phyloP scores from a whole-genome alignment of 64 coral and sea anemone genomes.

The Anthopleura sola region DNA sequence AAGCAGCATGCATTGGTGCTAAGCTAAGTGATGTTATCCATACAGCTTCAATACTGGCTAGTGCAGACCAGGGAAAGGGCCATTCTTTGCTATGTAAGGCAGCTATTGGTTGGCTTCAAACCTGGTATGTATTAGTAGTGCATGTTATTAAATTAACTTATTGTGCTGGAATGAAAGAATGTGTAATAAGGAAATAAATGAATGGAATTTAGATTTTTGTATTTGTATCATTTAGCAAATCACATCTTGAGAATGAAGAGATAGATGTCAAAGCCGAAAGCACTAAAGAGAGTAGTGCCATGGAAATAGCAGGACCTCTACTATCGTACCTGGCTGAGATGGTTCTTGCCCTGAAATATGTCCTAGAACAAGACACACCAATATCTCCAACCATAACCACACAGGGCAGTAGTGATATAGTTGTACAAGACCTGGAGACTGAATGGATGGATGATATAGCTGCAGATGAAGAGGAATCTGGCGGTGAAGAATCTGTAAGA shows the following conservation, averaged over 20 bases:
- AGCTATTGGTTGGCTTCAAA: slow-evolving; percentile 79
- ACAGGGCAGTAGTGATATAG: slow-evolving; percentile 52
- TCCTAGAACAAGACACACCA: slow-evolving; percentile 70
- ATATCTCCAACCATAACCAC: slow-evolving; percentile 37
- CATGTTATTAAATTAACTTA: not conserved
- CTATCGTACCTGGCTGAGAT: slow-evolving; percentile 82
- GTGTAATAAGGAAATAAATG: not conserved
- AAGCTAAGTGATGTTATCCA: slow-evolving; percentile 89
- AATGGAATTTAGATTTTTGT: not conserved
- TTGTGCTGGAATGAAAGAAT: too few species aligned
- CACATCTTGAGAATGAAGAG: slow-evolving; percentile 1
- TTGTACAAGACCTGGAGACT: slow-evolving; percentile 85
- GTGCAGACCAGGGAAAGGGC: slow-evolving; percentile 77
- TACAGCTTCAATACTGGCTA: slow-evolving; percentile 72
- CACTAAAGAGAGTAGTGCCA: slow-evolving; percentile 74
- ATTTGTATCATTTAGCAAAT: slow-evolving; percentile 46
- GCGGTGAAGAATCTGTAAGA: slow-evolving; percentile 93
- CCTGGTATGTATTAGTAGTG: slow-evolving; percentile 65
- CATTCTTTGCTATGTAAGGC: slow-evolving; percentile 72
- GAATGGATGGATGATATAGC: slow-evolving; percentile 95
- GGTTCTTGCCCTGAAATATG: slow-evolving; percentile 76
- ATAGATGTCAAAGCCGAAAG: slow-evolving; percentile 41
- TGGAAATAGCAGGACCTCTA: slow-evolving; percentile 76
- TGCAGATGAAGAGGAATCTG: slow-evolving; percentile 90
- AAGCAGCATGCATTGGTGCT: slow-evolving; percentile 53